Evolutionary conservation across 2,888 invertebrate species (phyloP).

Genomic region (Agriopis leucophaearia): DNA sequence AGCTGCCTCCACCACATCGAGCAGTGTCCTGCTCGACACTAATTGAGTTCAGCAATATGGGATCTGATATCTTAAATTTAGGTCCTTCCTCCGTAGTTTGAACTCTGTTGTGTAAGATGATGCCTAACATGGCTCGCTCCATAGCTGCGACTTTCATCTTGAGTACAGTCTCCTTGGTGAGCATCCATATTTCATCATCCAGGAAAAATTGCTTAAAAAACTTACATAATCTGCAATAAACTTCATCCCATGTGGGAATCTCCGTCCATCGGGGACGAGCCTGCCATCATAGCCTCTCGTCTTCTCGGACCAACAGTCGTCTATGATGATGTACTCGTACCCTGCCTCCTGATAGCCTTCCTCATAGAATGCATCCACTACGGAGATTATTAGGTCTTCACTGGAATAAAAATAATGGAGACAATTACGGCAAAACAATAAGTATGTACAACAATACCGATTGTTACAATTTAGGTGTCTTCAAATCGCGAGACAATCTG

Average conservation of each 20-base stretch:
- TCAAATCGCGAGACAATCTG: no score
- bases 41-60: no score
- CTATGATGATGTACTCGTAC: slow-evolving; percentile 90
- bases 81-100: no score
- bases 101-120: no score
- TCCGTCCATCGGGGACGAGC: slow-evolving; percentile 87
- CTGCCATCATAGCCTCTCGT: slow-evolving; percentile 83
- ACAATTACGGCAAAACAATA: neutral
- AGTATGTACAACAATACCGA: neutral
- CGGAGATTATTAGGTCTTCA: slow-evolving; percentile 87
- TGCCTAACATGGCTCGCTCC: no score
- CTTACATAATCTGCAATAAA: slow-evolving; percentile 91
- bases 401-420: slow-evolving; percentile 65
- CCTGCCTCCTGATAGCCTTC: slow-evolving; percentile 91
- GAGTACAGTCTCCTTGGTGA: no score
- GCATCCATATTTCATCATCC: no score
- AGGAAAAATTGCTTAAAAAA: slow-evolving; percentile 43
- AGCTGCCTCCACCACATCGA: no score
- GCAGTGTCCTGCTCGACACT: no score
- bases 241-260: slow-evolving; percentile 92
- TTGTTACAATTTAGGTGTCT: no score
- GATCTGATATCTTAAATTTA: no score
- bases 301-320: slow-evolving; percentile 92
- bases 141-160: no score
- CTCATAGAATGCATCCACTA: slow-evolving; percentile 87